Evolutionary conservation across 2,113 vertebrate genomes (phyloP).

Genomic region (Euleptes europaea): DNA sequence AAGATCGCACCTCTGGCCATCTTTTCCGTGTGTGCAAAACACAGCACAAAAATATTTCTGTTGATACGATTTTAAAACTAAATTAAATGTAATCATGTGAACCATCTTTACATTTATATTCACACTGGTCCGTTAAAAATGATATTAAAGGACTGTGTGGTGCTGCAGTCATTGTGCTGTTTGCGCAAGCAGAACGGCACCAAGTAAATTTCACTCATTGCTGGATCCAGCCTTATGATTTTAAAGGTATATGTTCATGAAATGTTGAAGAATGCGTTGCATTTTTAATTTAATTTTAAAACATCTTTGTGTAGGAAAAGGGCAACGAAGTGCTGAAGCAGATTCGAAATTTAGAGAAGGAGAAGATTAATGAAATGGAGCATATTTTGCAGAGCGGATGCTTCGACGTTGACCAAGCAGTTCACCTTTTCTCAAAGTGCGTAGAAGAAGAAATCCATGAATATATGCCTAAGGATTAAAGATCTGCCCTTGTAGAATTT

Average conservation of each 20-base stretch:
- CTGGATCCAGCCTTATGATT: not conserved
- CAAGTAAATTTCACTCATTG: not conserved
- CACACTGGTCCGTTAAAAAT: too few relatives aligned
- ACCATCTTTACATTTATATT: too few relatives aligned
- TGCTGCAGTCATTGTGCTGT: too few relatives aligned
- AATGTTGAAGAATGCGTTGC: not conserved
- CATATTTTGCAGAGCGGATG: constrained; percentile 72
- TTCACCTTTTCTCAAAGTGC: constrained; percentile 80
- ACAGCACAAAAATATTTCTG: too few relatives aligned
- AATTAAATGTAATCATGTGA: too few relatives aligned
- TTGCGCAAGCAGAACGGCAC: too few relatives aligned
- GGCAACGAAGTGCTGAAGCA: constrained; percentile 76
- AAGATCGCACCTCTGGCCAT: too few relatives aligned
- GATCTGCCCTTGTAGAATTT: constrained; percentile 14
- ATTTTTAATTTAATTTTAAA: constrained; percentile 32
- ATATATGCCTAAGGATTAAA: constrained; percentile 75
- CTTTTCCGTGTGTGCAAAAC: too few relatives aligned
- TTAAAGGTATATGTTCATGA: not conserved
- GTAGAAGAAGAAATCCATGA: constrained; percentile 81
- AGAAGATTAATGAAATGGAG: constrained; percentile 83
- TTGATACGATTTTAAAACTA: too few relatives aligned
- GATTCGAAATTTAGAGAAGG: constrained; percentile 84
- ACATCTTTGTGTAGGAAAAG: constrained; percentile 74
- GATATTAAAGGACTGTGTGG: too few relatives aligned
- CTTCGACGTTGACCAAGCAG: constrained; percentile 70